These are phyloP conservation scores for Xerus rutilus DNA, from an alignment of 2,797 vertebrate genomes.

Conservation along the genomic window DNA sequence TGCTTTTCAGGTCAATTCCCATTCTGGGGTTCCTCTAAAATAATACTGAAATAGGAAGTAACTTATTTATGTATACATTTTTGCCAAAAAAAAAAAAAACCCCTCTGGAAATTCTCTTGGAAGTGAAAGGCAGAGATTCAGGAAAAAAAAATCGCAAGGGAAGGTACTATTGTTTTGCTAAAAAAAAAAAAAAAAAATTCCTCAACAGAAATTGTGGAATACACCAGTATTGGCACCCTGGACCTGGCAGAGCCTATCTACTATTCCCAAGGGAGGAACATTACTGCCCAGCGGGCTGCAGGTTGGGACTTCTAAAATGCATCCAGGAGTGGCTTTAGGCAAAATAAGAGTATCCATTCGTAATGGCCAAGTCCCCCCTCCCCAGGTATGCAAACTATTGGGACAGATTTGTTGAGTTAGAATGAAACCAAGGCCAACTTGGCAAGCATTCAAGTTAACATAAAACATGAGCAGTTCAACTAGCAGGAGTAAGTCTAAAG, in stretches of 20 bases:
- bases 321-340: conserved; percentile 82
- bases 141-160: conserved; percentile 63
- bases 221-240: conserved; percentile 80
- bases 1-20: not conserved
- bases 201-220: conserved; percentile 80
- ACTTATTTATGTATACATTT: not conserved
- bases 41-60: not conserved
- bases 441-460: conserved; percentile 74
- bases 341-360: conserved; percentile 84
- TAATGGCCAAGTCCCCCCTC: conserved; percentile 79
- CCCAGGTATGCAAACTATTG: conserved; percentile 75
- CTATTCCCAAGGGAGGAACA: fast-evolving
- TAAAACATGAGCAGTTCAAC: conserved; percentile 69
- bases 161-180: not conserved
- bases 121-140: not conserved
- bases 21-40: not conserved
- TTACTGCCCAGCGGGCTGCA: conserved; percentile 68
- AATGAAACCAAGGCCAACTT: conserved; percentile 76
- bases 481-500: conserved; percentile 72
- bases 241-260: not conserved
- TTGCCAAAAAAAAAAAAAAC: conserved; percentile 52
- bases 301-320: conserved; percentile 64
- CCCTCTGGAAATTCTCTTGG: conserved; percentile 78
- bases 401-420: conserved; percentile 78
- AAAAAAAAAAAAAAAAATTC: conserved; percentile 64